Evolutionary conservation across 2,113 vertebrate genomes (phyloP).

Genomic region (Pelvicachromis taeniatus): DNA sequence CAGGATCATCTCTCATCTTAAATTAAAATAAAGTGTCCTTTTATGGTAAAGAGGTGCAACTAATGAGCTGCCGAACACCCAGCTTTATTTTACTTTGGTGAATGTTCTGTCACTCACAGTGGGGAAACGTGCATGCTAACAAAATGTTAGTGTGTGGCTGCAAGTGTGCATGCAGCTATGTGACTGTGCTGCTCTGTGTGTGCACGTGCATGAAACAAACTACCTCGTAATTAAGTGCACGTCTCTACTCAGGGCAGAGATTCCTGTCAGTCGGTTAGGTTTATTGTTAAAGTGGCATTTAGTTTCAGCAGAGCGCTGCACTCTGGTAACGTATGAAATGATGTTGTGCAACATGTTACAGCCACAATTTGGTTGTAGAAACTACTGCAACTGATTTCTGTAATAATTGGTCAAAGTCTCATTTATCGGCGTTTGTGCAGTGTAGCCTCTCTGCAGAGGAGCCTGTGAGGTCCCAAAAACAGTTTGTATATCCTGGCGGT

Average conservation of each 20-base stretch:
- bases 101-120: no score
- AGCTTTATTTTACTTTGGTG: neutral
- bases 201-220: neutral
- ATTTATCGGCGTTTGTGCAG: neutral
- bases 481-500: neutral
- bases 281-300: neutral
- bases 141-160: neutral
- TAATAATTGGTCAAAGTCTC: neutral
- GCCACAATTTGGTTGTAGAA: neutral
- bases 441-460: neutral
- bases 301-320: neutral
- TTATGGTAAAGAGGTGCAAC: neutral
- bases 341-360: neutral
- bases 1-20: fast-evolving
- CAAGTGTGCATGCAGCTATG: neutral
- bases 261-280: neutral
- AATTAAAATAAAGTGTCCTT: neutral
- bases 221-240: neutral
- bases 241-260: neutral
- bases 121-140: neutral
- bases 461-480: neutral
- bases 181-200: neutral
- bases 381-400: neutral
- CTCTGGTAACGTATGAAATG: neutral
- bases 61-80: fast-evolving